Base-by-base conservation (phyloP, 2,797 vertebrate species). In the Hypotaenidia okinawae region DNA sequence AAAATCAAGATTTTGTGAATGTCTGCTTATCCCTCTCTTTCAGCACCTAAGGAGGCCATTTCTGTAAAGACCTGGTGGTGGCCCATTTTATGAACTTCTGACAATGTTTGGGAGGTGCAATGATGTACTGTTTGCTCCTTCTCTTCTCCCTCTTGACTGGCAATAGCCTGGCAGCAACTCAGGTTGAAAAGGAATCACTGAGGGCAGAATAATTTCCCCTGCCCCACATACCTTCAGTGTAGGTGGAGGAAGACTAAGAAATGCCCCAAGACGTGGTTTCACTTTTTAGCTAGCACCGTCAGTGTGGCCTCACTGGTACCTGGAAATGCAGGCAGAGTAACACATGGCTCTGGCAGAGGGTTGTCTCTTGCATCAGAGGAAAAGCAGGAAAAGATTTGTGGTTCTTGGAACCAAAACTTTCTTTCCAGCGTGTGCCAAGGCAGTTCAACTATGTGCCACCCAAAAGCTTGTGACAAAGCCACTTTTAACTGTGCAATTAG, bases 401-500 rank as follows among this genome's bases (percentile, higher is more conserved):
- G 24, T 84, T 92, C 87, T 82, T 92, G 80, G 91, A 94, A 90
- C 32, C 1, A 0, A 69, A 74, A n/a, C 5, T 76, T 82, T 66
- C 47, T 91, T 79, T 81, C 52, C 52, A 84, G 23, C 5, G 69
- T 74, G 11, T 79, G 66, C 73, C 85, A 79, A 88, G 63, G 23
- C 4, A 15, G 41, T 81, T 92, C 61, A 87, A n/a, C 33, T 47
- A 6, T 47, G 49, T 94, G 70, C 83, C 72, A 91, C 67, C 58
- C 51, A 83, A 76, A 89, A 33, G 7, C 18, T 89, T 59, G n/a
- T 69, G 92, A 76, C 75, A 84, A 90, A 93, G 52, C 11, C 35
- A 69, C 72, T 90, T 91, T 64, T 75, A 89, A 51, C 68, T 43
- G 32, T 27, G 21, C 81, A 91, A 88, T 94, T 89, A 95, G 13